Evolutionary conservation across 2,113 vertebrate genomes (phyloP), one percentile per base, ranked within the genome.

Genomic region (Xiphias gladius): DNA sequence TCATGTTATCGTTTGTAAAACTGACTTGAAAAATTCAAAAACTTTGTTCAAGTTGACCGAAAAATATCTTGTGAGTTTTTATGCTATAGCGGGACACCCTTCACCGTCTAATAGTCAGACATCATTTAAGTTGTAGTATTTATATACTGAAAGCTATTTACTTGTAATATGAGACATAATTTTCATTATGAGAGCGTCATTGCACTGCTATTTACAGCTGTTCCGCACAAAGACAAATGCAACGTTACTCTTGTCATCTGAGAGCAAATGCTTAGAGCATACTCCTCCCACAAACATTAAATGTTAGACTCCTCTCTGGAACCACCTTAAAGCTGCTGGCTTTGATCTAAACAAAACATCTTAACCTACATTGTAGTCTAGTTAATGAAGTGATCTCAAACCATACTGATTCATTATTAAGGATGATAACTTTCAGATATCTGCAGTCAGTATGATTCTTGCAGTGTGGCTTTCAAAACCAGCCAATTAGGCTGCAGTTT

Each of bases 121-220:
- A 5, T 30, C 79, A 82, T 85, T 85, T 63, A 86, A 85, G 75
- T 28, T 66, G 50, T 7, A 73, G 41, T 61, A 77, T 78, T 48
- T 57, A 63, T 64, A 58, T 28, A 75, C 58, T 68, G n/a, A 50
- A 39, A 76, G 54, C 66, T 52, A 78, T 89, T 79, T 73, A 70
- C 26, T 50, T 77, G 73, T 73, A 73, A 73, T 71, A 71, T 50
- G 73, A 71, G 46, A 64, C 57, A 69, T 74, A 17, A 83, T 73
- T 74, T 58, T 76, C 59, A 76, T 84, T 72, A 68, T 74, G 68
- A 69, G 13, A 52, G 70, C 26, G 19, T 75, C 65, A 83, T 80
- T 86, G 73, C 46, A n/a, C 69, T 58, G 64, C 63, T 73, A 79
- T 88, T 82, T 71, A 85, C 35, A 14, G 66, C 73, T 85, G 52